Base-by-base conservation (phyloP, 2,888 invertebrate genomes). In the Drosophila gaucha region DNA sequence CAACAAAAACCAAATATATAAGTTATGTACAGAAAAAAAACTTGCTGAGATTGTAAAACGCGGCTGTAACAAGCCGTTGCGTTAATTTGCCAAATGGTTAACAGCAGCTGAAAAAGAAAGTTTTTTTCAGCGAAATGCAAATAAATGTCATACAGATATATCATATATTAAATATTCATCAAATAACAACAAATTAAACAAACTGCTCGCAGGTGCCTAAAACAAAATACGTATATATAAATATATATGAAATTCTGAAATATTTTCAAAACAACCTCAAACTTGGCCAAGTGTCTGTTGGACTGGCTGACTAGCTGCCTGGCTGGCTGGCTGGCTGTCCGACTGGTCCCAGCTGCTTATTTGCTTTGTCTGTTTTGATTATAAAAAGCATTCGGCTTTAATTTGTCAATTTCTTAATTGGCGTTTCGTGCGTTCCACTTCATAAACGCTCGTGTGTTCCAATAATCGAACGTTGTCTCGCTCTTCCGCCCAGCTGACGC, bases 61-160 rank as follows among this genome's bases (percentile, higher is more conserved):
- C 74, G 90, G 77, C 78, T 83, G 85, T 78, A 89, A 87, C 82
- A 88, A 88, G 86, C 80, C 86, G 89, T 90, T 88, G 90, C 82
- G 89, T 90, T 84, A 90, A 90, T 90, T 90, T 90, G 89, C 85
- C 87, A 84, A 86, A 86, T 80, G 76, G 74, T 72, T 10, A 16
- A 71, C 51, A 60, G 67, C 50, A 55, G 67, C 71, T 62, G 56
- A 41, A 80, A 70, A 66, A 79, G 73, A 83, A 86, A 88, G 86
- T 80, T 74, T 67, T n/a, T 62, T 16, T 52, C 24, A 8, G 41
- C 35, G 67, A 77, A 72, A 73, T 77, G 78, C 74, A 77, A 74
- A 74, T 77, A 66, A 52, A 56, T 20, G 24, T 16, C 24, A 39
- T 30, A 16, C 74, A 33, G 2, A 12, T 6, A 28, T 30, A 20